Evolutionary conservation across 2,888 invertebrate genomes (phyloP), one percentile per base, ranked within the genome.

Genomic region (Pristionchus entomophagus): DNA sequence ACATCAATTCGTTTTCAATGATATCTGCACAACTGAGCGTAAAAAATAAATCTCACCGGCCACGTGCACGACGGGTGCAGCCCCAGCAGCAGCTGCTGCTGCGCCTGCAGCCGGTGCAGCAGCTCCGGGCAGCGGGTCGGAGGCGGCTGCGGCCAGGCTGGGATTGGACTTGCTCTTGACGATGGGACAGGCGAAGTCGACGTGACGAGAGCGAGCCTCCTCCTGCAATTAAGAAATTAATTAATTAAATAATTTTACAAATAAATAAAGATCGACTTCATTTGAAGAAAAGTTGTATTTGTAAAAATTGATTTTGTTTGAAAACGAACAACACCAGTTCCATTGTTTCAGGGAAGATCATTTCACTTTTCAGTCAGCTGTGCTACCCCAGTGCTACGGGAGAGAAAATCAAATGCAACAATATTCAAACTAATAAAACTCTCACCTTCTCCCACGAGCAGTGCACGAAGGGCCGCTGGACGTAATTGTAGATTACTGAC

Each of bases 391-490:
- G n/a, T n/a, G n/a, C n/a, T n/a, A n/a, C n/a, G n/a, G n/a, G n/a
- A n/a, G n/a, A n/a, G n/a, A n/a, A n/a, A n/a, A n/a, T n/a, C n/a
- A n/a, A n/a, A n/a, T n/a, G n/a, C n/a, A n/a, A n/a, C n/a, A n/a
- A n/a, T n/a, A n/a, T n/a, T n/a, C n/a, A n/a, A n/a, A n/a, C n/a
- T n/a, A 45, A 45, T 2, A 41, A 45, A 26, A 1, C 4, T 6
- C 29, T 32, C 22, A 84, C 84, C 84, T 99, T 99, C 94, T 99
- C 99, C 99, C 99, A 99, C 0, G 97, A 97, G 97, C 97, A 97
- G 93, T 98, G 97, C 85, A 99, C 97, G 94, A 99, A 99, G 0
- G 99, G 99, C 0, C 99, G 95, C 94, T 99, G 99, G 0, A 99
- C 99, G 94, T 99, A 99, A 94, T 99, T 99, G 95, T 99, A 99